A percentile compares a stretch with the other conserved stretches of the same genome.
phyloP scores from a whole-genome alignment of 53 echinoderm and acorn worm genomes.

The Antedon mediterranea region DNA sequence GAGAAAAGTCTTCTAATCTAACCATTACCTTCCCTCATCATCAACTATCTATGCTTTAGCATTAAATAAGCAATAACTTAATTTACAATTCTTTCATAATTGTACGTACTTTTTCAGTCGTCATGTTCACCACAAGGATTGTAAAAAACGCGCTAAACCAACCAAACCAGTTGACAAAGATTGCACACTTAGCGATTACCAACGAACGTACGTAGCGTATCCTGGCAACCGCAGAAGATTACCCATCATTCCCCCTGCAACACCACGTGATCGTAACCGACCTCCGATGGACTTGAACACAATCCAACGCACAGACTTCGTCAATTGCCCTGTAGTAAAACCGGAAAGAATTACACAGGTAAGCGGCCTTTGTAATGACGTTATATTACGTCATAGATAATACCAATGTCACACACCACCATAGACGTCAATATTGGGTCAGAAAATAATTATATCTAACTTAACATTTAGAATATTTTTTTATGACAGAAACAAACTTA shows the following conservation, averaged over 20 bases:
- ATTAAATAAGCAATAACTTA: no score
- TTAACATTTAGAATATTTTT: neutral
- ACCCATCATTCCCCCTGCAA: slow-evolving; percentile 73
- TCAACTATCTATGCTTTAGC: no score
- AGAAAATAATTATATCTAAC: no score
- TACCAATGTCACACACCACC: no score
- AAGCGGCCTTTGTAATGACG: no score
- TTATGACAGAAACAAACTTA: slow-evolving; percentile 33
- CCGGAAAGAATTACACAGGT: slow-evolving; percentile 51
- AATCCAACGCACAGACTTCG: slow-evolving; percentile 62
- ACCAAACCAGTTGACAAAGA: slow-evolving; percentile 14
- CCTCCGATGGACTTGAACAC: slow-evolving; percentile 76
- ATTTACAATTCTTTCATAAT: no score
- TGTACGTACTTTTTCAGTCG: slow-evolving; percentile 28
- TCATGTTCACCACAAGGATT: slow-evolving; percentile 61
- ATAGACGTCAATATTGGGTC: no score
- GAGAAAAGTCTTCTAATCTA: neutral
- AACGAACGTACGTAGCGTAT: slow-evolving; percentile 36
- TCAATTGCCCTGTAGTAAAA: slow-evolving; percentile 30
- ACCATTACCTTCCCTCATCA: no score
- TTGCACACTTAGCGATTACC: slow-evolving; percentile 59
- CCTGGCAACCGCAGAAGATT: slow-evolving; percentile 27
- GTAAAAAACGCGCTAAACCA: slow-evolving; percentile 26
- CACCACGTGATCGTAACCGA: slow-evolving; percentile 76
- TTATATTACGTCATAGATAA: no score